Conservation (phyloP, 2,113 vertebrate genomes). For the Bungarus multicinctus region DNA sequence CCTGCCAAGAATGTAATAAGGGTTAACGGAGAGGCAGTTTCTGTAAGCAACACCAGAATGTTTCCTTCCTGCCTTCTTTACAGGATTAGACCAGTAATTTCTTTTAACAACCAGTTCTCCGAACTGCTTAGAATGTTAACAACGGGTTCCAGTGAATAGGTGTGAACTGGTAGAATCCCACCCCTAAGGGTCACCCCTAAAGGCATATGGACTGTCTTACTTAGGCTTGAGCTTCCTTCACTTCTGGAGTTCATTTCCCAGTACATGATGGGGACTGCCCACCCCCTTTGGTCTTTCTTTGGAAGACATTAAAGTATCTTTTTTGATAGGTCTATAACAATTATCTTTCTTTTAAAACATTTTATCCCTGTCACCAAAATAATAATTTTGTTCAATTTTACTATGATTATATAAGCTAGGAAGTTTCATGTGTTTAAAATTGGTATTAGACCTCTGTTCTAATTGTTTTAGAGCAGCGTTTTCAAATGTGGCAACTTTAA, state of each 20-base stretch:
- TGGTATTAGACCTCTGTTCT: not conserved
- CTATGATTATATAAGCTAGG: not conserved
- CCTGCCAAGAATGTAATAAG: too few relatives aligned
- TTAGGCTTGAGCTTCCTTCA: not conserved
- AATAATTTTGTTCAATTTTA: not conserved
- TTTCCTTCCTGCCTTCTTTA: too few relatives aligned
- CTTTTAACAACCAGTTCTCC: too few relatives aligned
- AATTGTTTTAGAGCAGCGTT: not conserved
- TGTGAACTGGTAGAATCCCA: too few relatives aligned
- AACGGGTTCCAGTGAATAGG: too few relatives aligned
- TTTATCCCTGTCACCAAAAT: not conserved
- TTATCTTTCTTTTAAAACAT: not conserved
- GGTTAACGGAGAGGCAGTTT: too few relatives aligned
- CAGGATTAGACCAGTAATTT: too few relatives aligned
- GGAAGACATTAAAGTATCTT: not conserved
- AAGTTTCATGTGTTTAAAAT: not conserved
- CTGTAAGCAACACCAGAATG: too few relatives aligned
- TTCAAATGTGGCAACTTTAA: not conserved
- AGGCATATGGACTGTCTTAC: not conserved
- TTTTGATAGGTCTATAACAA: not conserved
- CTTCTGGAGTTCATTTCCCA: not conserved
- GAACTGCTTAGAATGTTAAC: too few relatives aligned
- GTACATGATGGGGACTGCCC: not conserved
- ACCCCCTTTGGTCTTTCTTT: not conserved
- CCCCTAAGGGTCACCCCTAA: not conserved